Conservation (phyloP, 2,888 invertebrate species). For the Actias luna region DNA sequence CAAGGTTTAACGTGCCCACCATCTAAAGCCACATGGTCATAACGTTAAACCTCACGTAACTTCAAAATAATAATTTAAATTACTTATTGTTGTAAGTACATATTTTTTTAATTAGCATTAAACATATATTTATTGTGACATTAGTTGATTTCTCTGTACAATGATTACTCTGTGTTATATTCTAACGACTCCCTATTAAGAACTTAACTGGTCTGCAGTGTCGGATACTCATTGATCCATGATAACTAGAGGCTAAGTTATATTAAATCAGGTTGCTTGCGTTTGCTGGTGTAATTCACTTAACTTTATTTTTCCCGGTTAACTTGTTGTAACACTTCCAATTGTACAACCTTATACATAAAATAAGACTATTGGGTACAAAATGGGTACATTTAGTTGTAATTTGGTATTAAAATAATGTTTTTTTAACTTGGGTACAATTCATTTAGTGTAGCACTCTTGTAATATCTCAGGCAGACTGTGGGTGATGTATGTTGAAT, state of each 20-base stretch:
- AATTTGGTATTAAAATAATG: no score
- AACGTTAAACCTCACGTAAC: no score
- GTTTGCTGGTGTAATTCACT: slow-evolving; percentile 61
- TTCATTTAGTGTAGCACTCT: no score
- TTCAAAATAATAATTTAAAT: no score
- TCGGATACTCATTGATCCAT: slow-evolving; percentile 68
- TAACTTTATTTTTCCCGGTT: slow-evolving; percentile 67
- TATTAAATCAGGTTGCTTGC: slow-evolving; percentile 64
- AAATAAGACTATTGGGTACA: slow-evolving; percentile 34
- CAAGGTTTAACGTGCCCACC: no score
- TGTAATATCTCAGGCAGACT: no score
- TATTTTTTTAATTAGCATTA: no score
- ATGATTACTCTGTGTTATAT: slow-evolving; percentile 48
- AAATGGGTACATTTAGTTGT: no score
- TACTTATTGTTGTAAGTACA: no score
- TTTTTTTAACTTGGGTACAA: no score
- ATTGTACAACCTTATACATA: slow-evolving; percentile 42
- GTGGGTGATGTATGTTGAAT: no score
- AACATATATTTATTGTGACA: background rate
- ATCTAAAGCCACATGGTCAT: no score
- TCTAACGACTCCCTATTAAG: slow-evolving; percentile 70
- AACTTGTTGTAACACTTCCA: slow-evolving; percentile 58
- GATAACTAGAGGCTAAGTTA: slow-evolving; percentile 73
- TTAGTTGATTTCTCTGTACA: background rate
- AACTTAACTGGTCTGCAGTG: slow-evolving; percentile 57